Base-by-base conservation (phyloP, 2,113 vertebrate species). In the Poecilia latipinna region DNA sequence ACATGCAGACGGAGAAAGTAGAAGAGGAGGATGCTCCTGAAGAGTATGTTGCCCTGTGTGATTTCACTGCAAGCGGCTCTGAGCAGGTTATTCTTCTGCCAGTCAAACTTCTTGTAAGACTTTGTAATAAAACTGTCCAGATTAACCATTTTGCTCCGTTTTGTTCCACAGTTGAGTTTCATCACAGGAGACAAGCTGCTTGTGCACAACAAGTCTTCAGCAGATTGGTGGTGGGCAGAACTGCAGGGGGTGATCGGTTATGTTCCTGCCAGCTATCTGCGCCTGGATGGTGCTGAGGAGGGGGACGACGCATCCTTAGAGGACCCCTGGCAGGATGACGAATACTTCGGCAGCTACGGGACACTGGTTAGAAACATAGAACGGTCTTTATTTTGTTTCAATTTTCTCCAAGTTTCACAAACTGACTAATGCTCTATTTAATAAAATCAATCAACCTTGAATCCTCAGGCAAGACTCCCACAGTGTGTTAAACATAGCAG, bases 211-310 rank as follows among this genome's bases (percentile, higher is more conserved):
- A 93, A 91, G 67, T 89, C 89, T 0, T 93, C 93, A 0, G 61
- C 92, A 0, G 93, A 94, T 15, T 96, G 95, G 95, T 95, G 95
- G 95, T 96, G 95, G 95, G 95, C 93, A 0, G 94, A 95, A 81
- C 86, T 91, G 3, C 44, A 69, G 44, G 31, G 92, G 79, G 48
- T 75, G 61, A 88, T 74, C 10, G 95, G 96, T 28, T 96, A 96
- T 70, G 92, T 93, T 2, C 95, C 95, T 0, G 93, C 93, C 0
- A 89, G 86, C 78, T 89, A 94, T 68, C 77, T 96, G 0, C 80
- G 72, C 10, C 79, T 66, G 28, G 72, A 28, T 3, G n/a, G 8
- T 6, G 86, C 86, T 5, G 92, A 85, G 73, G 90, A 90, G 4
- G 93, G 92, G 11, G 77, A 81, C 72, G 90, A 66, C 61, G 1